Conservation (phyloP, 2,797 vertebrate species). For the Triplophysa bombifrons region DNA sequence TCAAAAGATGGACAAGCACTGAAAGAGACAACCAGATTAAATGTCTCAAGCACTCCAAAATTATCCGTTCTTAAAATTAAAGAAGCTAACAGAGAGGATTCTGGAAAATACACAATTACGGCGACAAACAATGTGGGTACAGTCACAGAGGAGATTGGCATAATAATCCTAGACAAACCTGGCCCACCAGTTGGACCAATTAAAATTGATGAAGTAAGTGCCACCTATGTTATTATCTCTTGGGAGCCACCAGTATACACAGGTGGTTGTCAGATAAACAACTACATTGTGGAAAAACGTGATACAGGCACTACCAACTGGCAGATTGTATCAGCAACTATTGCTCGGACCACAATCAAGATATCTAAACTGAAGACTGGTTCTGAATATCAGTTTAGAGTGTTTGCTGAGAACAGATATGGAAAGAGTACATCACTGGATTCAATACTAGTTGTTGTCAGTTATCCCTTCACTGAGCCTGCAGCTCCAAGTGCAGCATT, state of each 20-base stretch:
- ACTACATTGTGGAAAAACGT: constrained; percentile 97
- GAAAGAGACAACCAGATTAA: constrained; percentile 95
- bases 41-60: constrained; percentile 84
- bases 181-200: constrained; percentile 92
- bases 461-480: constrained; percentile 93
- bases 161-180: constrained; percentile 95
- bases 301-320: constrained; percentile 94
- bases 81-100: constrained; percentile 92
- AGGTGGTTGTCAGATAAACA: constrained; percentile 97
- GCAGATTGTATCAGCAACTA: constrained; percentile 95
- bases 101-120: constrained; percentile 91
- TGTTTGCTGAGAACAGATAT: constrained; percentile 96
- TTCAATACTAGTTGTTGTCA: constrained; percentile 85
- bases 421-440: constrained; percentile 90
- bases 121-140: constrained; percentile 87
- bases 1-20: constrained; percentile 89
- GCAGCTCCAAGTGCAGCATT: constrained; percentile 84
- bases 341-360: constrained; percentile 97
- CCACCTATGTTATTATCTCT: constrained; percentile 86
- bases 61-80: constrained; percentile 88
- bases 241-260: constrained; percentile 95
- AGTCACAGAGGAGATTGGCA: constrained; percentile 83
- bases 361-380: constrained; percentile 92
- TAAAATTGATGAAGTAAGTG: constrained; percentile 94
- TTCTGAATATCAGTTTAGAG: constrained; percentile 95